These are phyloP conservation scores for Phylloscopus whistleri DNA, from an alignment of 2,113 vertebrate genomes.

Conservation along the genomic window DNA sequence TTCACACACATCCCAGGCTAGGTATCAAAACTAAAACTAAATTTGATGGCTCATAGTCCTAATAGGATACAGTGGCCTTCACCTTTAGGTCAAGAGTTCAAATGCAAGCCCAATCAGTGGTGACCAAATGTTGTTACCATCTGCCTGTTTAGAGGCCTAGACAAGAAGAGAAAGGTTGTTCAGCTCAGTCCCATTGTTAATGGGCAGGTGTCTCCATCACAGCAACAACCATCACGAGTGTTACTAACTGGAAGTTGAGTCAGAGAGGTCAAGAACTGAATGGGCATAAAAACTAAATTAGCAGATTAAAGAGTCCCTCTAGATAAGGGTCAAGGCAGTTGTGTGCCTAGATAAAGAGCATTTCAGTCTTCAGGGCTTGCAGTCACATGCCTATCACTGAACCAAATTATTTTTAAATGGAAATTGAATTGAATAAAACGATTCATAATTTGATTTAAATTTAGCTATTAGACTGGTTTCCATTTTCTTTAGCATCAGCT, in stretches of 20 bases:
- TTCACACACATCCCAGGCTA: background rate
- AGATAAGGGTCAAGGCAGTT: conserved; percentile 50
- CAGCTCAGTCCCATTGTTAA: conserved; percentile 28
- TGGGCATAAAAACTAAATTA: conserved; percentile 38
- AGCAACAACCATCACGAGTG: background rate
- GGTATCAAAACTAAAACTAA: background rate
- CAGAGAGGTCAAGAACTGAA: conserved; percentile 57
- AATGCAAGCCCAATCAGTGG: conserved; percentile 35
- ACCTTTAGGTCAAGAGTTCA: conserved; percentile 32
- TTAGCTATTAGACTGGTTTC: background rate
- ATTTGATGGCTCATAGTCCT: conserved; percentile 15
- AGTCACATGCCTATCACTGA: conserved; percentile 11
- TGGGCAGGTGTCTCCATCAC: conserved; percentile 26
- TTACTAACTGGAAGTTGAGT: conserved; percentile 34
- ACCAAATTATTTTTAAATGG: conserved; percentile 56
- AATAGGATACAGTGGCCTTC: conserved; percentile 28
- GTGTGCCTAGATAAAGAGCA: conserved; percentile 17
- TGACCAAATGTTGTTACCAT: conserved; percentile 49
- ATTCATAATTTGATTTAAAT: conserved; percentile 55
- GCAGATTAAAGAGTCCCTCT: conserved; percentile 43
- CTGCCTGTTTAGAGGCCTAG: conserved; percentile 26
- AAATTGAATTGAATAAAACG: conserved; percentile 35
- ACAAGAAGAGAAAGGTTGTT: conserved; percentile 36
- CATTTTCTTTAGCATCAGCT: conserved; percentile 12
- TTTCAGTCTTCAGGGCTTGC: conserved; percentile 44